These are phyloP conservation scores for Reticulitermes lucifugus DNA, from an alignment of 2,888 invertebrate species.

Conservation along the genomic window DNA sequence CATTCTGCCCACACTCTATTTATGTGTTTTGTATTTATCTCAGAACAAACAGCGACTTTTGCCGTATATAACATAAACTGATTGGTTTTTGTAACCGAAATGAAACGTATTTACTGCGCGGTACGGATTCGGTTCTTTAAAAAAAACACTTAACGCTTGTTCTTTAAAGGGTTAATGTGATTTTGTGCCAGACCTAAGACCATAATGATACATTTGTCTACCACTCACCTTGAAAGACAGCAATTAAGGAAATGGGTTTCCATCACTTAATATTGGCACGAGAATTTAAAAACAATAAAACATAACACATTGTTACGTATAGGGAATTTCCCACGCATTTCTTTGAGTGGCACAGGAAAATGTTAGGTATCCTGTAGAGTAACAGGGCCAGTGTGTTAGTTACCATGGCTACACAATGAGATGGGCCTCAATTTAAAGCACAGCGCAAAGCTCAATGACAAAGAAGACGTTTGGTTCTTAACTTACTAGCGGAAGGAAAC, in stretches of 20 bases:
- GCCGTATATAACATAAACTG: no score
- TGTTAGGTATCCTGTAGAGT: background rate
- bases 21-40: no score
- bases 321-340: background rate
- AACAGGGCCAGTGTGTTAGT: conserved; percentile 9
- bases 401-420: background rate
- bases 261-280: background rate
- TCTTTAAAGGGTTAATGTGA: background rate
- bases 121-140: no score
- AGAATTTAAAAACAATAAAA: background rate
- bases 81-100: no score
- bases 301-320: background rate
- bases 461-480: background rate
- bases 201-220: background rate
- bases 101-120: no score
- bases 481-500: background rate
- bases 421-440: background rate
- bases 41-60: no score
- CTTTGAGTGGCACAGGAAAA: background rate
- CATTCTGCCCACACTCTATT: no score
- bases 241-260: background rate
- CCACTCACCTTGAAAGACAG: background rate
- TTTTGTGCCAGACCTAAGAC: background rate
- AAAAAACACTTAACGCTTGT: no score
- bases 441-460: background rate